Evolutionary conservation across 1,140 invertebrate genomes (phyloP).

Genomic region (Zaprionus taronus): DNA sequence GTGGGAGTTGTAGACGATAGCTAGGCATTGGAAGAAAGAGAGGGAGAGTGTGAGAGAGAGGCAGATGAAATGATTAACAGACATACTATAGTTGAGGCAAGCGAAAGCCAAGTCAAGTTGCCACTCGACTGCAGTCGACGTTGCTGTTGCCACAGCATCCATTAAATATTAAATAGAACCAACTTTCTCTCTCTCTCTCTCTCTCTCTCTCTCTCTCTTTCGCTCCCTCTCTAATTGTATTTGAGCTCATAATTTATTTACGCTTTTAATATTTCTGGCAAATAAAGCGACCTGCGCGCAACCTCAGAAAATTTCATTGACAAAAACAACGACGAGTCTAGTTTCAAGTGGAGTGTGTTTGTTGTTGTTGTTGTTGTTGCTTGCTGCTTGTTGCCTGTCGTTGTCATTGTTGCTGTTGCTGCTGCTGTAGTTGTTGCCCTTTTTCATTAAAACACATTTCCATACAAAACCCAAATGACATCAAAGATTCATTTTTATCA

Average conservation of each 20-base stretch:
- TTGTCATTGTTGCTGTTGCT: conserved; percentile 2
- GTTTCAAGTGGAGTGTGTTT: conserved; percentile 25
- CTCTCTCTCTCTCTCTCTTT: background rate
- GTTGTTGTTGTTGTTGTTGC: conserved; percentile 1
- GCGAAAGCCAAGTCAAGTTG: background rate
- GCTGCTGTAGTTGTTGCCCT: conserved; percentile 35
- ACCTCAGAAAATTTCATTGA: conserved; percentile 71
- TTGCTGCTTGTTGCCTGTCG: background rate
- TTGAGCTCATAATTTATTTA: conserved; percentile 67
- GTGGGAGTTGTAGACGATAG: conserved; percentile 22
- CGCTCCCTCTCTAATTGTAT: background rate
- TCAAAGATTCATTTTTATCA: conserved; percentile 81
- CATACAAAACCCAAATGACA: conserved; percentile 79
- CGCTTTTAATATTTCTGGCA: conserved; percentile 75
- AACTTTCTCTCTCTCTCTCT: background rate
- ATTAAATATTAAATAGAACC: conserved; percentile 8
- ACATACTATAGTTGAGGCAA: background rate
- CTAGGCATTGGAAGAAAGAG: background rate
- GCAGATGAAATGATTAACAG: conserved; percentile 7
- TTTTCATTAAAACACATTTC: conserved; percentile 77
- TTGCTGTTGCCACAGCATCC: background rate
- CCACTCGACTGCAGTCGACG: conserved; percentile 5
- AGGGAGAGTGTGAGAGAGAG: conserved; percentile 2
- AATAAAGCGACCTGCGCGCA: conserved; percentile 57
- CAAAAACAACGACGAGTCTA: conserved; percentile 57